Base-by-base conservation (phyloP, 92 coral and sea anemone species). In the Galaxea fascicularis region DNA sequence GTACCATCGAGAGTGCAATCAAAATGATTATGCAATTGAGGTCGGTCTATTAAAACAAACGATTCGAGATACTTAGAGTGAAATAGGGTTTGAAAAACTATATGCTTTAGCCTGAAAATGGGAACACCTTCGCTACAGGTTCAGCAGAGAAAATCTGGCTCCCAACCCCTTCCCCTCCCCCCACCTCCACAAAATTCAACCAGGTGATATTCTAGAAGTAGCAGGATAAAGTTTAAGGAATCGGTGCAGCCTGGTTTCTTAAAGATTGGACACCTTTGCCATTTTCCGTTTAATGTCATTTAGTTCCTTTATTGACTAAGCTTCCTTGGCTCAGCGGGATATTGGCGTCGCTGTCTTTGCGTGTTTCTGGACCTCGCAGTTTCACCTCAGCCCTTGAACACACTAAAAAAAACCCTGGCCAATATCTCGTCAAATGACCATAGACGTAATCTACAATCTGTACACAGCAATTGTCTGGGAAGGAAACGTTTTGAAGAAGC, bases 281-380 rank as follows among this genome's bases (percentile, higher is more conserved):
- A 11, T 10, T 24, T 63, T 45, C 54, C 70, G 22, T 10, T 10
- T 22, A 18, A 24, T 65, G 52, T 66, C 41, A 79, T 77, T 24
- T 77, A 62, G 18, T 63, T 76, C 51, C n/a, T 56, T 60, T 77
- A 22, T 79, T 79, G 65, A 66, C 29, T 52, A 51, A 66, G 84
- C 59, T 79, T 66, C 53, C 53, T 51, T 21, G n/a, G 12, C 56
- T 56, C 70, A 31, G 45, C 71, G 54, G 28, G 86, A 59, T 70
- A 71, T 71, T 56, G 86, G 66, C 78, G 54, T 82, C 86, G 30
- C 41, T 69, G 18, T 53, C 5, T 53, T 52, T 69, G 62, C 63
- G 46, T 79, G 73, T 79, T 68, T 69, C 25, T 71, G 41, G 41
- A 70, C 70, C 52, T 71, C 14, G 45, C 58, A 17, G 57, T 15